phyloP scores from a whole-genome alignment of 2,797 vertebrate species.

The Austrolebias charrua region DNA sequence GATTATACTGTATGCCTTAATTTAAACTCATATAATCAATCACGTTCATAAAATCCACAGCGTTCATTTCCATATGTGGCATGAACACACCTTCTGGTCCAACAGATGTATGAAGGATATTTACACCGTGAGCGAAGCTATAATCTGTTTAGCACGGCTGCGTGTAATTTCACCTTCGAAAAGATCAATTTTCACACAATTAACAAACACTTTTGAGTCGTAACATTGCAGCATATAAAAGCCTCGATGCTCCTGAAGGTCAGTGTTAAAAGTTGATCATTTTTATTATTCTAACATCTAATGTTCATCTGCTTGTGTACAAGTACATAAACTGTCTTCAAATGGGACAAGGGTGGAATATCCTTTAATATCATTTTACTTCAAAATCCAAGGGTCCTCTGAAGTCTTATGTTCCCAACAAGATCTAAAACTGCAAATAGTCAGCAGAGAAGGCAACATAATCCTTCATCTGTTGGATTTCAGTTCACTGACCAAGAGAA shows the following conservation, averaged over 20 bases:
- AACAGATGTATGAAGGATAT: slow-evolving; percentile 64
- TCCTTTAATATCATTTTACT: slow-evolving; percentile 69
- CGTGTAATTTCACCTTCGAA: slow-evolving; percentile 58
- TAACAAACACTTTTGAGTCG: neutral
- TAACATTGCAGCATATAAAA: slow-evolving; percentile 27
- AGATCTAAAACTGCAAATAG: slow-evolving; percentile 47
- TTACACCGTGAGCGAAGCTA: slow-evolving; percentile 35
- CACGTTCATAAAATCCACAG: slow-evolving; percentile 18
- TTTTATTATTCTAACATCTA: slow-evolving; percentile 55
- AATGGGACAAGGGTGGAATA: slow-evolving; percentile 53
- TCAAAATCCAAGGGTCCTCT: slow-evolving; percentile 55
- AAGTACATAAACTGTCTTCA: slow-evolving; percentile 45
- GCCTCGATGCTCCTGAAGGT: slow-evolving; percentile 41
- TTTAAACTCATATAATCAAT: slow-evolving; percentile 21
- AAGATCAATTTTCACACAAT: slow-evolving; percentile 20
- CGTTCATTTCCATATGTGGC: slow-evolving; percentile 50
- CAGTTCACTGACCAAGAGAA: slow-evolving; percentile 30
- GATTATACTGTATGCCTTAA: slow-evolving; percentile 11
- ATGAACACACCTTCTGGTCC: slow-evolving; percentile 61
- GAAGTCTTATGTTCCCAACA: slow-evolving; percentile 47
- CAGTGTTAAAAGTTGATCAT: slow-evolving; percentile 61
- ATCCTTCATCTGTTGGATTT: slow-evolving; percentile 53
- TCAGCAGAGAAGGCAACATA: slow-evolving; percentile 44
- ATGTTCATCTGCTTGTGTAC: slow-evolving; percentile 56
- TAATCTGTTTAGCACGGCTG: slow-evolving; percentile 59